Conservation (phyloP, 2,113 vertebrate genomes). For the Prietella phreatophila region DNA sequence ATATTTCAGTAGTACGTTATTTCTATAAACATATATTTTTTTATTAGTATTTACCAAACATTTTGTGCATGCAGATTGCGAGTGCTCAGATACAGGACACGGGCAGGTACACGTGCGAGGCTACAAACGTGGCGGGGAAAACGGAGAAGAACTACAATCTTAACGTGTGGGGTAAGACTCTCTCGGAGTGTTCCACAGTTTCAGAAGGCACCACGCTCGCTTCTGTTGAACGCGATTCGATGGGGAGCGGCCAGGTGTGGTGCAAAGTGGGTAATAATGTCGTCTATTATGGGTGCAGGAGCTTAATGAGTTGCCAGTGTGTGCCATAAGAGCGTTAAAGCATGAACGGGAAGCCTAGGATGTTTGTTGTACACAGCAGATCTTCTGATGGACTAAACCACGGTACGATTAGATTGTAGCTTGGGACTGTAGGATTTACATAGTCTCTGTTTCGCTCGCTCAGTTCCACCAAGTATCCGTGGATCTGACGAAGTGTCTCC, state of each 20-base stretch:
- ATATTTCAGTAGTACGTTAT: neutral
- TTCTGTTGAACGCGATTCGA: too few species aligned
- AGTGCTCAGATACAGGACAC: conserved; percentile 85
- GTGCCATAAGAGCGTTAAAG: too few species aligned
- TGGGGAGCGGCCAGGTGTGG: neutral
- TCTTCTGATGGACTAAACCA: neutral
- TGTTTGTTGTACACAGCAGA: too few species aligned
- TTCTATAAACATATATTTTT: neutral
- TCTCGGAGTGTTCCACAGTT: neutral
- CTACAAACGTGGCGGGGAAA: conserved; percentile 91
- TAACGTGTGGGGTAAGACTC: conserved; percentile 89
- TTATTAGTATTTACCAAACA: too few species aligned
- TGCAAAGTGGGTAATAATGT: neutral
- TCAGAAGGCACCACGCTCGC: neutral
- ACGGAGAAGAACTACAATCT: conserved; percentile 95
- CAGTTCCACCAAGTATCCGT: conserved; percentile 85
- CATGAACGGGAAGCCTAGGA: neutral
- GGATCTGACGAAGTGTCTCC: conserved; percentile 77
- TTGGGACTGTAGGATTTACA: neutral
- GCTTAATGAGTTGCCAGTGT: too few species aligned
- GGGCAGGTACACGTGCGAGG: conserved; percentile 93
- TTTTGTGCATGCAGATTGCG: conserved; percentile 72
- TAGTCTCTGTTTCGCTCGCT: conserved; percentile 8
- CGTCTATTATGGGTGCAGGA: neutral
- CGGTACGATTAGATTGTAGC: neutral